These are phyloP conservation scores for Teleogryllus oceanicus DNA, from an alignment of 2,888 invertebrate species.

Conservation along the genomic window DNA sequence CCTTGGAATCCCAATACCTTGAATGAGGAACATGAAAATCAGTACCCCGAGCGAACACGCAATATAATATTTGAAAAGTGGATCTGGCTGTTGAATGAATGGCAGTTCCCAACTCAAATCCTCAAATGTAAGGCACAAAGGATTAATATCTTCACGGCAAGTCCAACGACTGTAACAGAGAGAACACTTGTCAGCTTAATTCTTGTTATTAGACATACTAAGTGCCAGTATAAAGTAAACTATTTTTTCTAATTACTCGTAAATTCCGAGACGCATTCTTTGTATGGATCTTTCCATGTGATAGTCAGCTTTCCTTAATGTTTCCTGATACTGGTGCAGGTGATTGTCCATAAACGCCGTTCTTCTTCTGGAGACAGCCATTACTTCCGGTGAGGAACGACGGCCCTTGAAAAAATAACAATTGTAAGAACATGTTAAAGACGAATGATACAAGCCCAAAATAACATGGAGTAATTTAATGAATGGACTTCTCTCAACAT, in stretches of 20 bases:
- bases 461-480: too few relatives aligned
- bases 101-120: constrained; percentile 62
- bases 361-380: constrained; percentile 37
- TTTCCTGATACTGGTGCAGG: constrained; percentile 61
- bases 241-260: constrained; percentile 55
- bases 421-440: too few relatives aligned
- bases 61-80: constrained; percentile 79
- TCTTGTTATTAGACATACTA: not conserved
- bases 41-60: constrained; percentile 59
- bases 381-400: not conserved
- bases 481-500: too few relatives aligned
- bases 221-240: not conserved
- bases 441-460: too few relatives aligned
- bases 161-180: constrained; percentile 63
- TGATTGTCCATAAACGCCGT: constrained; percentile 69
- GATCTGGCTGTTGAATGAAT: constrained; percentile 73
- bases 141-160: constrained; percentile 56
- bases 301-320: constrained; percentile 64
- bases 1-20: constrained; percentile 57
- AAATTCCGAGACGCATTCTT: constrained; percentile 78
- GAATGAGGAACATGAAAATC: constrained; percentile 58
- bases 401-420: too few relatives aligned
- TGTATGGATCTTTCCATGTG: constrained; percentile 79
- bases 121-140: constrained; percentile 61
- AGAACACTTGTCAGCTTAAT: constrained; percentile 38